Evolutionary conservation across 2,797 vertebrate species (phyloP), one percentile per base, ranked within the genome.

Genomic region (Spondyliosoma cantharus): DNA sequence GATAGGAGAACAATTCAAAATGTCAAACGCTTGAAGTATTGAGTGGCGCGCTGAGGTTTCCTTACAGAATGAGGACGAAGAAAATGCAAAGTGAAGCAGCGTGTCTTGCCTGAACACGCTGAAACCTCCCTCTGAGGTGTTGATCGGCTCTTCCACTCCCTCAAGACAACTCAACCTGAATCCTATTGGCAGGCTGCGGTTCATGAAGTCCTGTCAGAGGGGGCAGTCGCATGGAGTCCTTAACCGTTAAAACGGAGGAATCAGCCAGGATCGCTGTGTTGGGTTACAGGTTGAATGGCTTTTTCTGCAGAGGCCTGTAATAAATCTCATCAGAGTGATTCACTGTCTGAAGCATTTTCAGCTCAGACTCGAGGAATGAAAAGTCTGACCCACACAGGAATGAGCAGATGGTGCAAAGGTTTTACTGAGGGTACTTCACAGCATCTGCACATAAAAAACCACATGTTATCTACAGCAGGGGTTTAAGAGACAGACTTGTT

Each of bases 71-170:
- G 25, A 58, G 50, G 59, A 52, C 56, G 56, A 66, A 59, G 68
- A 57, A 71, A 67, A 83, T 49, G 58, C 74, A 78, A 64, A 77
- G 76, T 27, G 60, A 86, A 66, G 48, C 46, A 20, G 37, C 8
- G 20, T 0, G 27, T 87, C 90, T 22, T 93, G 92, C 63, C 89
- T 61, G 52, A 67, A 92, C 91, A 93, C 5, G 92, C 82, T 75
- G 66, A 65, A 58, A 69, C 82, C 69, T 82, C 78, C 72, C 80
- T 74, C 73, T 37, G 15, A 77, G 16, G 48, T 42, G 64, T 59
- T 63, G 75, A 75, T 86, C 71, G 57, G 52, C 68, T 63, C 32
- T 20, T 59, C 75, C 84, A 85, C 90, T 74, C 85, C 90, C 75
- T 22, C 0, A 11, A 62, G 37, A 75, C 59, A 25, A 4, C 59